Evolutionary conservation across 2,797 vertebrate species (phyloP), one percentile per base, ranked within the genome.

Genomic region (Rhabdomys pumilio): DNA sequence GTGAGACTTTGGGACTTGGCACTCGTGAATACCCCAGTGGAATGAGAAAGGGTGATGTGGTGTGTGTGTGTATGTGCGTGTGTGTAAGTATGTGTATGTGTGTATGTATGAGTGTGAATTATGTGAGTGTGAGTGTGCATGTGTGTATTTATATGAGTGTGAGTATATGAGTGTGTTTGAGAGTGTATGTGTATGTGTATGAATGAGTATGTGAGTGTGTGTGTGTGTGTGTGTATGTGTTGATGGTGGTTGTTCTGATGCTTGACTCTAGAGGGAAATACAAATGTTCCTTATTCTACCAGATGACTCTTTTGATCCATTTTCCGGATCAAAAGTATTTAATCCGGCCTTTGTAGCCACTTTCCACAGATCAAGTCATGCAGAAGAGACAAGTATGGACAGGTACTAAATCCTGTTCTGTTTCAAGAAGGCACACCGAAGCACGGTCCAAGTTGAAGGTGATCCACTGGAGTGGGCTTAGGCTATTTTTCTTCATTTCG

Each of bases 391-490:
- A 75, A 79, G 26, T 8, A 63, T 72, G n/a, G 72, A 92, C 76
- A 89, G 59, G 34, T 31, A 77, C 92, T 89, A 81, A 77, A 88
- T 86, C 57, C 2, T 86, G 17, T 76, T 95, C 79, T 69, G 63
- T 76, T 93, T 96, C 57, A 83, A 83, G 77, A 96, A 91, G 82
- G 87, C 85, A 22, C 92, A 41, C 3, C 34, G 75, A 92, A 24
- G 65, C 65, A 38, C n/a, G 50, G 80, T 83, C 95, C 61, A 67
- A 47, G 75, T 24, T 80, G 57, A 95, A 89, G 59, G 77, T 92
- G 19, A 72, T 69, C 65, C 93, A 76, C 86, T 83, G 31, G 84
- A 94, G 77, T 75, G 20, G 44, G 50, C 34, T 97, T 73, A 73
- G 31, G 26, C 29, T 93, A 47, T 47, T 50, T 75, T 24, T 76